A percentile compares a stretch with the other conserved stretches of the same genome.
Conservation (phyloP, 2,888 invertebrate genomes). For the Mactromeris polynyma region DNA sequence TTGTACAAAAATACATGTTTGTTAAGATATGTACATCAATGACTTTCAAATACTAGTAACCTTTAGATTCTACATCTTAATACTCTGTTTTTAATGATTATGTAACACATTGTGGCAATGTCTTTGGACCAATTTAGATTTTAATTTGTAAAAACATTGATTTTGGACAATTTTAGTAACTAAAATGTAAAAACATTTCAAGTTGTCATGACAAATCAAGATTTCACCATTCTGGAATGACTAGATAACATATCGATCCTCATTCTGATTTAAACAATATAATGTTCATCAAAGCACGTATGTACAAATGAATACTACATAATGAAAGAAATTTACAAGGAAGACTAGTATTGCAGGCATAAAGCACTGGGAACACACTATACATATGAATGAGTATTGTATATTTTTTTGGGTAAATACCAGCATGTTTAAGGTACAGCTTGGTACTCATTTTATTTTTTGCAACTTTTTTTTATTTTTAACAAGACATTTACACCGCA, state of each 20-base stretch:
- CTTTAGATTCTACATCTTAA: too few species aligned
- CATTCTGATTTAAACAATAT: not conserved
- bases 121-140: too few species aligned
- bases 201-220: not conserved
- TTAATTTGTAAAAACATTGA: too few species aligned
- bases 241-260: not conserved
- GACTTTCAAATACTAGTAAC: too few species aligned
- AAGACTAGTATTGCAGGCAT: not conserved
- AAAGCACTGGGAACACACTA: not conserved
- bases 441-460: not conserved
- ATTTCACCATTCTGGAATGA: not conserved
- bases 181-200: not conserved
- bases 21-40: too few species aligned
- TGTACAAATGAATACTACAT: not conserved
- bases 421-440: not conserved
- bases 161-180: not conserved
- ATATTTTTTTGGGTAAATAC: not conserved
- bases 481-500: too few species aligned
- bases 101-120: too few species aligned
- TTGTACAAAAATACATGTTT: too few species aligned
- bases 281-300: not conserved
- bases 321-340: not conserved
- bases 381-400: not conserved
- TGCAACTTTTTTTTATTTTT: not conserved
- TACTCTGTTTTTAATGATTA: too few species aligned